Evolutionary conservation across 2,888 invertebrate species (phyloP), one percentile per base, ranked within the genome.

Genomic region (Netelia inedita): DNA sequence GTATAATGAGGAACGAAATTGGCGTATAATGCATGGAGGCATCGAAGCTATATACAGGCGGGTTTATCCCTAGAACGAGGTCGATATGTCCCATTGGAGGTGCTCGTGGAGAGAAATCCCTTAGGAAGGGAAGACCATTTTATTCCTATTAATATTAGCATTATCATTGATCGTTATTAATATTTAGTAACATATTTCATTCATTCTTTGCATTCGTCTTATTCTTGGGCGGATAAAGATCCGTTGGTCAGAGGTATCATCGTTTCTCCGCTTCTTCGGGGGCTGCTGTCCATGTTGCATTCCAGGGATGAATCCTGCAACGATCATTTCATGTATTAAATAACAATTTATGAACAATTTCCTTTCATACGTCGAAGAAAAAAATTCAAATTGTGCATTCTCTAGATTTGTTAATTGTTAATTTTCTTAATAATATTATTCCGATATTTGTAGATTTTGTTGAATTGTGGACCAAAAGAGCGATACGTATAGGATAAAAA

Each of bases 71-170:
- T 23, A 28, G 16, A 76, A 53, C 59, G 57, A 68, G 90, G 89
- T 91, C 92, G 92, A 92, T 92, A 92, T 92, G 92, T 92, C 14
- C 91, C 91, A 89, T 89, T 92, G 91, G 85, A 90, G 90, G 89
- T 88, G 88, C 90, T 88, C 88, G 89, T 89, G 86, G 87, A 87
- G 82, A 78, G 23, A 61, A 88, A 86, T 88, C 89, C 88, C 88
- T 86, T 83, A 83, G 87, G 86, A 87, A 88, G 88, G 89, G 89
- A 87, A 87, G 88, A 88, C 89, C 89, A 85, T 89, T 87, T 84
- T 86, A 85, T 88, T 78, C 78, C 78, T 83, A 83, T 83, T 72
- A 79, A 79, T 83, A 79, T 83, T 73, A 78, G 65, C 66, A 19
- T 72, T 76, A 41, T 71, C 57, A 57, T 79, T 46, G 43, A 66